Evolutionary conservation across 2,797 vertebrate genomes (phyloP).

Genomic region (Myotis daubentonii): DNA sequence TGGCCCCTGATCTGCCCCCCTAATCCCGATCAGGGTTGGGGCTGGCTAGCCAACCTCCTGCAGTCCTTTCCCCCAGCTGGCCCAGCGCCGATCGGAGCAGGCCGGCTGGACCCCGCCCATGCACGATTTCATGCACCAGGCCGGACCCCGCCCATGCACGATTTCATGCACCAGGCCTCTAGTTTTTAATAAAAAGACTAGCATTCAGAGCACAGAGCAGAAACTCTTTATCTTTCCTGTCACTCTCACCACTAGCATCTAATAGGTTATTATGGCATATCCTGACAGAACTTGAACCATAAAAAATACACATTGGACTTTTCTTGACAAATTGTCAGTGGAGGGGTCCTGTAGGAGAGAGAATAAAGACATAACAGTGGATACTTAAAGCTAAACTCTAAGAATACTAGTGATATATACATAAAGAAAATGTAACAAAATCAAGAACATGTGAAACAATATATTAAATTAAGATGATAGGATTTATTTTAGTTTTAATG

Average conservation of each 20-base stretch:
- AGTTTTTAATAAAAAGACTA: conserved; percentile 30
- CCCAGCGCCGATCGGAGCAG: no score
- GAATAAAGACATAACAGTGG: conserved; percentile 38
- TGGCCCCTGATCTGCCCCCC: no score
- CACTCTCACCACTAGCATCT: background rate
- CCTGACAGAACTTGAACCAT: conserved; percentile 20
- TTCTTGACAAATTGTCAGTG: conserved; percentile 41
- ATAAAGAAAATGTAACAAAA: background rate
- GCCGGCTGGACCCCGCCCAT: no score
- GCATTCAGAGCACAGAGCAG: conserved; percentile 27
- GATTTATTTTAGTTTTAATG: conserved; percentile 38
- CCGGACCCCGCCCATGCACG: no score
- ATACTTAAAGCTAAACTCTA: conserved; percentile 44
- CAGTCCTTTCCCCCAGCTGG: no score
- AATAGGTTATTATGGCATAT: conserved; percentile 18
- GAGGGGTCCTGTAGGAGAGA: background rate
- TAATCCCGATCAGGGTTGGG: no score
- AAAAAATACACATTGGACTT: conserved; percentile 61
- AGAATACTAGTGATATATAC: background rate
- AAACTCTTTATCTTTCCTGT: conserved; percentile 36
- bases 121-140: no score
- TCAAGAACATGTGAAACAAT: conserved; percentile 34
- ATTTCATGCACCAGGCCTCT: no score
- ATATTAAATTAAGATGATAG: background rate
- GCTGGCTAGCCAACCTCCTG: no score